phyloP scores from a whole-genome alignment of 2,113 vertebrate species.

The Nycticebus coucang region DNA sequence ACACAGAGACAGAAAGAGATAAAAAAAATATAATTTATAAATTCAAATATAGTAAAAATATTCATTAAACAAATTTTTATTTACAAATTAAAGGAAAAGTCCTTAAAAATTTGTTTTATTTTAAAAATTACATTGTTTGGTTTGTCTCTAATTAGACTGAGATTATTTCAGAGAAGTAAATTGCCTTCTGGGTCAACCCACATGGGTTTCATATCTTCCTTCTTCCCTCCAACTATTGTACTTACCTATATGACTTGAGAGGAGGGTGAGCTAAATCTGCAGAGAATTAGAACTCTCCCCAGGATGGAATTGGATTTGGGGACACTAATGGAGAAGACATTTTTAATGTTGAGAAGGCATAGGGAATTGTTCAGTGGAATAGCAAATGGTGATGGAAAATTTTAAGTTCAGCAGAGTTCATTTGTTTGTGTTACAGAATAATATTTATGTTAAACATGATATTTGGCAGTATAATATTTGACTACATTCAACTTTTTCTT shows the following conservation, averaged over 20 bases:
- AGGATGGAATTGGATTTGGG: background rate
- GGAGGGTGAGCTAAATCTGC: background rate
- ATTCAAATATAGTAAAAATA: background rate
- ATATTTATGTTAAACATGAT: conserved; percentile 8
- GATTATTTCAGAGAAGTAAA: background rate
- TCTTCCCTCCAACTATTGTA: background rate
- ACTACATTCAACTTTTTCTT: background rate
- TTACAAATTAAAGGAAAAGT: background rate
- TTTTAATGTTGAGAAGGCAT: background rate
- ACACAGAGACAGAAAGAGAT: background rate
- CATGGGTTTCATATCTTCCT: background rate
- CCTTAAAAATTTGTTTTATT: background rate
- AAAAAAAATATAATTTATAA: background rate
- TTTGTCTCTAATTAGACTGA: background rate
- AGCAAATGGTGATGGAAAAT: background rate
- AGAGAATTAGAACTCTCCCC: background rate
- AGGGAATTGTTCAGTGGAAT: background rate
- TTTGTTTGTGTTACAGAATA: background rate
- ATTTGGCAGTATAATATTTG: background rate
- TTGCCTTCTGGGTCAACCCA: background rate
- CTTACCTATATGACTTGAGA: background rate
- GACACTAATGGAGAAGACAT: background rate
- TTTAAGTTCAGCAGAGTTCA: conserved; percentile 20
- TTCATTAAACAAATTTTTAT: background rate
- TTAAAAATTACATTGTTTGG: background rate